phyloP scores from a whole-genome alignment of 2,113 vertebrate genomes.

The Geococcyx californianus region DNA sequence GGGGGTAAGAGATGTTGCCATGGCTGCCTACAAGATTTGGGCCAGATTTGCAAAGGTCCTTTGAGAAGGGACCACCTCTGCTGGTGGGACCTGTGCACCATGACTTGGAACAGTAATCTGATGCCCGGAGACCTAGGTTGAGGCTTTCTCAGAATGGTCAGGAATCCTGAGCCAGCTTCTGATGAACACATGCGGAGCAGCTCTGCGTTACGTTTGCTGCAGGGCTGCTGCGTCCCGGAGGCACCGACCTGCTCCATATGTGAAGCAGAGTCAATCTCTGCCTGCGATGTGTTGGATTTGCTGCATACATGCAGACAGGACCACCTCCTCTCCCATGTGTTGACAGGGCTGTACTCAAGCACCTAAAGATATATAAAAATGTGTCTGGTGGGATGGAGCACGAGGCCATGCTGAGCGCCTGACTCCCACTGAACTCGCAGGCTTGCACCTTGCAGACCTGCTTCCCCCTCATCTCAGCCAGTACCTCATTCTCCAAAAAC shows the following conservation, averaged over 20 bases:
- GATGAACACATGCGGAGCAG: accelerated
- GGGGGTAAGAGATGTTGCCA: background rate
- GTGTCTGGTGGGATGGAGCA: background rate
- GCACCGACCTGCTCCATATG: background rate
- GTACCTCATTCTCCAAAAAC: background rate
- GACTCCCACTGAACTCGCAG: background rate
- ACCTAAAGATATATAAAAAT: background rate
- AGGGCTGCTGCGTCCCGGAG: accelerated
- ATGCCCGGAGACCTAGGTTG: background rate
- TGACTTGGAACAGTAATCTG: background rate
- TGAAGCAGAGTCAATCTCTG: background rate
- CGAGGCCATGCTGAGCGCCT: accelerated
- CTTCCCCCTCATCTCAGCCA: background rate
- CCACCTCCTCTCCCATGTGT: background rate
- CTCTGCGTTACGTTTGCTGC: accelerated
- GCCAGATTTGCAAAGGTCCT: background rate
- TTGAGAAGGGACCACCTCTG: background rate
- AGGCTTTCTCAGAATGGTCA: background rate
- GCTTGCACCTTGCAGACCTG: background rate
- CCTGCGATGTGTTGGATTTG: background rate
- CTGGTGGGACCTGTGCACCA: background rate
- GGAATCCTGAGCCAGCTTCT: background rate
- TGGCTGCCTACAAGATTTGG: background rate
- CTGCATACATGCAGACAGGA: background rate
- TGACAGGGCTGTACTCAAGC: conserved; percentile 13